Base-by-base conservation (phyloP, 2,113 vertebrate genomes). In the Passerina amoena region DNA sequence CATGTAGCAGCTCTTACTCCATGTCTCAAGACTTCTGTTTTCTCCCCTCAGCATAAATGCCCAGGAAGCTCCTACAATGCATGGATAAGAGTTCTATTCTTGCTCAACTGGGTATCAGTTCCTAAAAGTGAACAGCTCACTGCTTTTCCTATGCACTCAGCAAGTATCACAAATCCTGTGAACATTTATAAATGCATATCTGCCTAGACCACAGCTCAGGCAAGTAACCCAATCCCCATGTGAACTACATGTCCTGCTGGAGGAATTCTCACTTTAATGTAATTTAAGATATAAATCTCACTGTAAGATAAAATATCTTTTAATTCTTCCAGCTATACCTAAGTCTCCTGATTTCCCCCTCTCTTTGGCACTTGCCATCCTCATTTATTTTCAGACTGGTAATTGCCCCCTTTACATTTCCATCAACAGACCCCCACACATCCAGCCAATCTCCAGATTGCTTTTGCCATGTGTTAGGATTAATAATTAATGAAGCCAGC, bases 401-500 rank as follows among this genome's bases (percentile, higher is more conserved):
- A 95, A 86, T 80, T 94, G 65, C 44, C 25, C 85, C 88, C 59
- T 90, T 82, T 86, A 66, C 75, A 66, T 85, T 90, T 90, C 76
- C 87, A 90, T 47, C 68, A 78, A 14, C 75, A 92, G 90, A 91
- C 45, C 75, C 79, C 7, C 66, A 30, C 25, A 14, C 50, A 57
- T 42, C 42, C 76, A 64, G 35, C 15, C 21, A 86, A 63, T 81
- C 85, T 81, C 59, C 88, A 88, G 44, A 90, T 60, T 80, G 82
- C 70, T 92, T 90, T 77, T 91, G 87, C 95, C 94, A 91, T 94
- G 87, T 97, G 95, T 92, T 90, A 31, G n/a, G 82, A 79, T 96
- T 75, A 97, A 97, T 96, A 95, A 97, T 96, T 75, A 93, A 97
- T 94, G 94, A 86, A 66, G 75, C 48, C 79, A 88, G 64, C 69